These are phyloP conservation scores for Xestia ashworthii DNA, from an alignment of 2,888 invertebrate species.

Conservation along the genomic window DNA sequence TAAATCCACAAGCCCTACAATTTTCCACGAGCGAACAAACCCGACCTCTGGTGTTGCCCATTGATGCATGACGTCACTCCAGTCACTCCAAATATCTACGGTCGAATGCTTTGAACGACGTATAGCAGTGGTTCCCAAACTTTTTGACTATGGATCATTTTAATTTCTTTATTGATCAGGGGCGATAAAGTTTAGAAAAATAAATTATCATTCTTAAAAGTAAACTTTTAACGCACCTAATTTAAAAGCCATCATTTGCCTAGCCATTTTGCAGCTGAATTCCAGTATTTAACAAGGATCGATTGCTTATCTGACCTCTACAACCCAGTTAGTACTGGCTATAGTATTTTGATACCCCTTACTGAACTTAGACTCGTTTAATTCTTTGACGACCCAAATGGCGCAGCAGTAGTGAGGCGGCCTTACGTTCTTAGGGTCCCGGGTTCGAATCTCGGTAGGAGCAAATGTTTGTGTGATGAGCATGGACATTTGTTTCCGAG, in stretches of 20 bases:
- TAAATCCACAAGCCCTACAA: slow-evolving; percentile 52
- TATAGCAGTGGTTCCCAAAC: slow-evolving; percentile 28
- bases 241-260: background rate
- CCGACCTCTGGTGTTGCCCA: slow-evolving; percentile 40
- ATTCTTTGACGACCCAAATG: too few relatives aligned
- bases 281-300: too few relatives aligned
- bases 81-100: slow-evolving; percentile 56
- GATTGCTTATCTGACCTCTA: too few relatives aligned
- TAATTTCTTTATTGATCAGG: background rate
- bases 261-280: background rate
- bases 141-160: background rate
- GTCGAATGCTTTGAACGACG: slow-evolving; percentile 55
- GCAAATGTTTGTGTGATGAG: too few relatives aligned
- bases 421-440: too few relatives aligned
- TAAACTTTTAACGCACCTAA: background rate
- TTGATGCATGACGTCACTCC: slow-evolving; percentile 57
- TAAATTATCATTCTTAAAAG: background rate
- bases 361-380: background rate
- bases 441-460: too few relatives aligned
- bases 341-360: background rate
- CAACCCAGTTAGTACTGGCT: background rate
- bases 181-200: background rate
- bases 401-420: too few relatives aligned
- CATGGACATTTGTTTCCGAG: too few relatives aligned
- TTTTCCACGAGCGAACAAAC: slow-evolving; percentile 47